phyloP scores from a whole-genome alignment of 1,140 invertebrate genomes.

The Orchesella cincta region DNA sequence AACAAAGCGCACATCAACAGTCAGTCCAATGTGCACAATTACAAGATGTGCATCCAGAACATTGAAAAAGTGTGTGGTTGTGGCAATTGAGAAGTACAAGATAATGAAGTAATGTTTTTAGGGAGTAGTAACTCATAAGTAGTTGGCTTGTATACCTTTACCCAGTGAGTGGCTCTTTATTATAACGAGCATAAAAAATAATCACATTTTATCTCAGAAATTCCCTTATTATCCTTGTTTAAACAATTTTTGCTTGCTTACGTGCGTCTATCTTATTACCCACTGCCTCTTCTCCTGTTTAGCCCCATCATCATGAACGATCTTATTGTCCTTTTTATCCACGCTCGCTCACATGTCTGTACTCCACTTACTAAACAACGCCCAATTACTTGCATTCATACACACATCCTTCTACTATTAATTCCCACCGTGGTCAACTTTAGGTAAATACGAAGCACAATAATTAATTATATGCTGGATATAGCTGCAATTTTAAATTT shows the following conservation, averaged over 20 bases:
- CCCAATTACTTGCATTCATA: background rate
- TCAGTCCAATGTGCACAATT: background rate
- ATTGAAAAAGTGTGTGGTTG: conserved; percentile 5
- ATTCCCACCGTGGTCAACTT: background rate
- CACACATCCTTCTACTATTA: background rate
- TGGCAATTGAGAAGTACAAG: background rate
- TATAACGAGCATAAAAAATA: background rate
- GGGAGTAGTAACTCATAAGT: background rate
- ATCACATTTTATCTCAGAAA: conserved; percentile 4
- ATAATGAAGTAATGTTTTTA: background rate
- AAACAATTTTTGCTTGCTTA: background rate
- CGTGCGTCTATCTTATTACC: background rate
- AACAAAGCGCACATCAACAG: background rate
- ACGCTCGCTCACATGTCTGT: background rate
- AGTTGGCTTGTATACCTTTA: no score
- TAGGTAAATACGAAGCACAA: background rate
- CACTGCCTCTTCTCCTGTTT: no score
- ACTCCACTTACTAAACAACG: background rate
- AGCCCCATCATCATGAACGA: background rate
- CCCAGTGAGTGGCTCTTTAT: background rate
- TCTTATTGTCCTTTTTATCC: background rate
- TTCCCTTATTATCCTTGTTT: background rate
- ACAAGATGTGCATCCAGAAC: background rate
- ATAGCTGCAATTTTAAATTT: background rate
- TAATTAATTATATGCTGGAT: background rate